Evolutionary conservation across 2,113 vertebrate genomes (phyloP), one percentile per base, ranked within the genome.

Genomic region (Pygoscelis antarcticus): DNA sequence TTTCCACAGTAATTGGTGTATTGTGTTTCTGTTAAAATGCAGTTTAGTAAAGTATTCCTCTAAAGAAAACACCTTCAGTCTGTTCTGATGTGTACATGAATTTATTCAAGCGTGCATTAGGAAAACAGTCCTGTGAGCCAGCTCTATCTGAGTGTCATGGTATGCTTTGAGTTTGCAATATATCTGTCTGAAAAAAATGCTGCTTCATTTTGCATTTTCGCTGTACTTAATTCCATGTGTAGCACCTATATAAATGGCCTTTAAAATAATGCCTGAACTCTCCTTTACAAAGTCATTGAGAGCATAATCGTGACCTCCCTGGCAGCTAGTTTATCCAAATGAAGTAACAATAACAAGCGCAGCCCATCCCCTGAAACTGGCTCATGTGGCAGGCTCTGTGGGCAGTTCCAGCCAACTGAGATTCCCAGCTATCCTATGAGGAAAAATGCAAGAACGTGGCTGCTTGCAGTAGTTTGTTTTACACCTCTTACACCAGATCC

Each of bases 11-110:
- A 97, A 95, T 44, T 85, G 72, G 68, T 78, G 40, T 87, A 90
- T 93, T 81, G 75, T 89, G 46, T 96, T 96, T 94, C 88, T 90
- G 72, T 69, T 87, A 75, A 92, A 91, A 38, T 88, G 87, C 21
- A 36, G 62, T 95, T 93, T 75, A 90, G 66, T 57, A 7, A 92
- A 91, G 36, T 51, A 25, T 79, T 92, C 23, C 34, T 91, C 72
- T 87, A 84, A 83, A 74, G 61, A n/a, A 61, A 72, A 83, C 36
- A 54, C 26, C 72, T 84, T 78, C 64, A 70, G 27, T 91, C 80
- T 74, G 3, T 85, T 91, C n/a, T 54, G 69, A 86, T 62, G 36
- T 47, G n/a, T 64, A 62, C 25, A n/a, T 77, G 47, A 85, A 90
- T 96, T 97, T 94, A 91, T 93, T 96, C 86, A 93, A 84, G 61